Evolutionary conservation across 2,888 invertebrate genomes (phyloP).

Genomic region (Sphaerophoria rueppellii): DNA sequence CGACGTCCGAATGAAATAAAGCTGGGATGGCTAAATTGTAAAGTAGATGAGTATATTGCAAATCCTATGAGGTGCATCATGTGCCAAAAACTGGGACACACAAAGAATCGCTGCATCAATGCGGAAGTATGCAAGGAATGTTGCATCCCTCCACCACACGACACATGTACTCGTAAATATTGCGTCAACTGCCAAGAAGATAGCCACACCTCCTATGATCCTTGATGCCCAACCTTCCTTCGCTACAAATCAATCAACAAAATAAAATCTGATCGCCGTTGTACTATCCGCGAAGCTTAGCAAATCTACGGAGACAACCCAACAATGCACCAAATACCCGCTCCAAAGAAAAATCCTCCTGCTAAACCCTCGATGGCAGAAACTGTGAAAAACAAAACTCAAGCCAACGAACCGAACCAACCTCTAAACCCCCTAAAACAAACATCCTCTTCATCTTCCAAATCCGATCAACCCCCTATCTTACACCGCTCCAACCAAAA

Average conservation of each 20-base stretch:
- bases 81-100: constrained; percentile 38
- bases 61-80: constrained; percentile 47
- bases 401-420: too few species aligned
- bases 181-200: not conserved
- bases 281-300: not conserved
- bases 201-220: not conserved
- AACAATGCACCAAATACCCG: not conserved
- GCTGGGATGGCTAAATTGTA: constrained; percentile 39
- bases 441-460: too few species aligned
- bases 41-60: constrained; percentile 46
- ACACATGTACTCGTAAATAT: not conserved
- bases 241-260: not conserved
- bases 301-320: not conserved
- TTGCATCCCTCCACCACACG: constrained; percentile 5
- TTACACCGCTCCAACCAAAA: too few species aligned
- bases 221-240: not conserved
- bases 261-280: constrained; percentile 5
- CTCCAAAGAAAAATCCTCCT: not conserved
- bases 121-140: not conserved
- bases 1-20: constrained; percentile 24
- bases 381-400: not conserved
- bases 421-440: too few species aligned
- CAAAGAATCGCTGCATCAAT: constrained; percentile 19
- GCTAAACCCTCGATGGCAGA: not conserved
- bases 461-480: too few species aligned